Evolutionary conservation across 64 coral and sea anemone species (phyloP).

Genomic region (Actinia tenebrosa): DNA sequence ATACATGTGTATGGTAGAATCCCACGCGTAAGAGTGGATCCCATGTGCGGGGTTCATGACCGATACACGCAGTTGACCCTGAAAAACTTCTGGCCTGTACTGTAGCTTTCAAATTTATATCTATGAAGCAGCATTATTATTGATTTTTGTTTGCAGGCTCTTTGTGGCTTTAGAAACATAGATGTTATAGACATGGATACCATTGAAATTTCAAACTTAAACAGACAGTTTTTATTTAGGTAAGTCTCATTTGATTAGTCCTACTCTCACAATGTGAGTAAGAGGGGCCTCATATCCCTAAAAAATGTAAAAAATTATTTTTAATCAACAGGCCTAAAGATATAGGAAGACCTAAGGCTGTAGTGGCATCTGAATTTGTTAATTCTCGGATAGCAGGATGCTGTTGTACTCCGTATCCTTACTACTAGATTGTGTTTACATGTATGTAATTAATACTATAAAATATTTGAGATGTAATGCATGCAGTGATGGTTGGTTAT

Average conservation of each 20-base stretch:
- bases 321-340: conserved; percentile 74
- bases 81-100: no score
- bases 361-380: conserved; percentile 88
- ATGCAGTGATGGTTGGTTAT: no score
- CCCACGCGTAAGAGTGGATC: no score
- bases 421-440: not conserved
- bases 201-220: conserved; percentile 96
- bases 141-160: conserved; percentile 36
- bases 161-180: conserved; percentile 89
- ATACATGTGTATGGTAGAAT: no score
- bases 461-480: no score
- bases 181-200: conserved; percentile 99
- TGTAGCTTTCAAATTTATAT: no score
- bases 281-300: not conserved
- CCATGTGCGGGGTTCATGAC: no score
- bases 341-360: conserved; percentile 85
- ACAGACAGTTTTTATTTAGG: conserved; percentile 98
- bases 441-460: no score
- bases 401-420: conserved; percentile 86
- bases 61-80: no score
- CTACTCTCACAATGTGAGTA: not conserved
- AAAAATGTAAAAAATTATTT: not conserved
- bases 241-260: conserved; percentile 2
- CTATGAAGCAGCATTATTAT: no score
- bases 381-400: conserved; percentile 84